Conservation (phyloP, 2,888 invertebrate genomes). For the Volucella zonaria region DNA sequence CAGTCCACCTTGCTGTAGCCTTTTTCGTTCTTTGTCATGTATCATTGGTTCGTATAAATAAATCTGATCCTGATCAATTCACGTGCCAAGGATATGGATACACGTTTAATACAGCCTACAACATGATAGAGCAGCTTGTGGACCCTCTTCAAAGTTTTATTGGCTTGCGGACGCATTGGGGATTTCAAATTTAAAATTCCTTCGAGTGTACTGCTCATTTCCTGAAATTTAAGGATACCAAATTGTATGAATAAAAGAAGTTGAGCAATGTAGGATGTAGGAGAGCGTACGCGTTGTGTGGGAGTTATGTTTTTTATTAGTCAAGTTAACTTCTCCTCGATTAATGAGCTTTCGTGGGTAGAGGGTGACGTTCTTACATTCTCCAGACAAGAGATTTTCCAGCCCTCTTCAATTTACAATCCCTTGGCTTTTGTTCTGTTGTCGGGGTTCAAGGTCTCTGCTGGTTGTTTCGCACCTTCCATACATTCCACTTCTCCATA, state of each 20-base stretch:
- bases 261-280: neutral
- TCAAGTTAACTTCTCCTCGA: neutral
- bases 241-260: conserved; percentile 3
- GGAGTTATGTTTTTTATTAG: neutral
- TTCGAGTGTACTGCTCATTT: neutral
- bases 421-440: conserved; percentile 3
- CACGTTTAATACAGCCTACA: neutral
- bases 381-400: neutral
- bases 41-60: conserved; percentile 51
- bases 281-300: neutral
- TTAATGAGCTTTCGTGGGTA: conserved; percentile 14
- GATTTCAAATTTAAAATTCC: conserved; percentile 46
- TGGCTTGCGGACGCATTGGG: conserved; percentile 43
- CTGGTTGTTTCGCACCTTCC: neutral
- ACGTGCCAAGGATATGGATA: conserved; percentile 30
- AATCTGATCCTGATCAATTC: conserved; percentile 52
- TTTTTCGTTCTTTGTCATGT: conserved; percentile 29
- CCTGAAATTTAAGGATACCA: conserved; percentile 13
- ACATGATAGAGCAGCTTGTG: neutral
- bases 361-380: neutral
- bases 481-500: neutral
- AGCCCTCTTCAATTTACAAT: conserved; percentile 32
- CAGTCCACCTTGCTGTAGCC: neutral
- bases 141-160: conserved; percentile 56
- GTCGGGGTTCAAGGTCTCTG: neutral